phyloP scores from a whole-genome alignment of 1,140 invertebrate species.

The Andricus grossulariae region DNA sequence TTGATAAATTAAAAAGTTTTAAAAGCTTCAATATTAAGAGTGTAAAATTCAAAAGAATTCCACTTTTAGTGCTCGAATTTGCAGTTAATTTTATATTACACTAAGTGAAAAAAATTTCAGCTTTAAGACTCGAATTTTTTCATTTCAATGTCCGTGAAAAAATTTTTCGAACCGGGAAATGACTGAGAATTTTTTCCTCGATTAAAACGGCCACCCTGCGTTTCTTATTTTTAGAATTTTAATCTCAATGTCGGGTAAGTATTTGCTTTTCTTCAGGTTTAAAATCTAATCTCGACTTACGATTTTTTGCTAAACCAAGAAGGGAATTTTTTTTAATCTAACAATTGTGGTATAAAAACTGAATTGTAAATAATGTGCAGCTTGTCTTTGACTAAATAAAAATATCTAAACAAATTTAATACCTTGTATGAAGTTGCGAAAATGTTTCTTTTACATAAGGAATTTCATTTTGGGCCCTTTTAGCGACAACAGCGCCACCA shows the following conservation, averaged over 20 bases:
- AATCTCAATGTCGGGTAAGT: conserved; percentile 7
- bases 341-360: conserved; percentile 5
- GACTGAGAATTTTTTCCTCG: too few species aligned
- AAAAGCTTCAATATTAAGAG: too few species aligned
- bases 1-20: too few species aligned
- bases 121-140: too few species aligned
- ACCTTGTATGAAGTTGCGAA: not conserved
- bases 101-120: not conserved
- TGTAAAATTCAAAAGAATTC: too few species aligned
- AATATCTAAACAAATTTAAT: not conserved
- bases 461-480: not conserved
- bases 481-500: too few species aligned
- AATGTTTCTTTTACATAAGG: not conserved
- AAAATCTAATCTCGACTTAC: not conserved
- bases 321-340: not conserved
- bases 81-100: not conserved
- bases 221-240: not conserved
- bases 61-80: too few species aligned
- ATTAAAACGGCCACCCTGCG: not conserved
- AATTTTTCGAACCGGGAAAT: too few species aligned
- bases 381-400: conserved; percentile 13
- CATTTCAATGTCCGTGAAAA: too few species aligned
- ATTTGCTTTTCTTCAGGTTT: conserved; percentile 1
- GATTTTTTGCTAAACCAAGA: not conserved
- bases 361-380: conserved; percentile 11